phyloP scores from a whole-genome alignment of 2,888 invertebrate genomes.

The Diplazon laetatorius region DNA sequence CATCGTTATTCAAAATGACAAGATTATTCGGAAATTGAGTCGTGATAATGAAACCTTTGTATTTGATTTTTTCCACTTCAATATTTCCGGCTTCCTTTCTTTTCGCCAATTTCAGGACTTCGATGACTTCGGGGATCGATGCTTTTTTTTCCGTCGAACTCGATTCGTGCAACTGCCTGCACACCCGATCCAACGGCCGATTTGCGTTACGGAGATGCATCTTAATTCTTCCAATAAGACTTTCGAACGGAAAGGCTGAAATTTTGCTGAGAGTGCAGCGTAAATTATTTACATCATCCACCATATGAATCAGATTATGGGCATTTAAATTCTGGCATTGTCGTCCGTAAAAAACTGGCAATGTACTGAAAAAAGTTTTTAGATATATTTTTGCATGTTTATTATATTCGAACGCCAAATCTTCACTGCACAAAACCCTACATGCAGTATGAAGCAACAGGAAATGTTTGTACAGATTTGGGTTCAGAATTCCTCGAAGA shows the following conservation, averaged over 20 bases:
- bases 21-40: conserved; percentile 21
- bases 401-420: conserved; percentile 28
- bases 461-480: conserved; percentile 44
- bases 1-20: conserved; percentile 18
- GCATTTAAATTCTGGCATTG: conserved; percentile 49
- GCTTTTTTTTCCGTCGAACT: conserved; percentile 6
- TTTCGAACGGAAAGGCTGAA: conserved; percentile 57
- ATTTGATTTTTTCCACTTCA: conserved; percentile 8
- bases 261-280: conserved; percentile 42
- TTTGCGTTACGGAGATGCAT: conserved; percentile 34
- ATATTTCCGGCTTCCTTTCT: not conserved
- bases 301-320: conserved; percentile 54
- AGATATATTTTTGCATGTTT: conserved; percentile 38
- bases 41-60: conserved; percentile 24
- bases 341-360: conserved; percentile 46
- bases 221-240: conserved; percentile 50
- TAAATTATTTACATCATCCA: conserved; percentile 52
- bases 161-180: conserved; percentile 37
- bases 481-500: conserved; percentile 28
- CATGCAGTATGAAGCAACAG: conserved; percentile 47
- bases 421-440: conserved; percentile 52
- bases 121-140: not conserved
- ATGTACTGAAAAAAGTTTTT: conserved; percentile 23
- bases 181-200: conserved; percentile 53
- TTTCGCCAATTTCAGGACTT: conserved; percentile 3